phyloP scores from a whole-genome alignment of 2,113 vertebrate species.

The Oncorhynchus nerka region DNA sequence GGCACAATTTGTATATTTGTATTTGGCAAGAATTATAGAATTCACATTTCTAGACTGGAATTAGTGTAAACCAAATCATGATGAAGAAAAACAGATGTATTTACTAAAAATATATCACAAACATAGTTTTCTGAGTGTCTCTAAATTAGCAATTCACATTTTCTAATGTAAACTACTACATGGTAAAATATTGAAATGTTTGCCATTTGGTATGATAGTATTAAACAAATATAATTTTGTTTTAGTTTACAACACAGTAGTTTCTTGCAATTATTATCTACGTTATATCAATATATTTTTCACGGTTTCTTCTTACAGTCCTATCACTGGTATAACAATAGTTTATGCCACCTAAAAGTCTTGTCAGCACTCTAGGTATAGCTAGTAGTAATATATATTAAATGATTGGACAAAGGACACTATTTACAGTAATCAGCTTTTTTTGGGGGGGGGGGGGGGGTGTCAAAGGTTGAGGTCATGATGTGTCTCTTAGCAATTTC shows the following conservation, averaged over 20 bases:
- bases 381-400: conserved; percentile 3
- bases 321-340: background rate
- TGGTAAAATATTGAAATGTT: background rate
- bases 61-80: conserved; percentile 38
- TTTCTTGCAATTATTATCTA: background rate
- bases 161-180: background rate
- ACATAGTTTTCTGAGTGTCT: background rate
- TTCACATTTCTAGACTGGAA: conserved; percentile 21
- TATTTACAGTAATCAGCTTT: conserved; percentile 15
- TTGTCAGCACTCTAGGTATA: background rate
- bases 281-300: background rate
- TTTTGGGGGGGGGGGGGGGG: background rate
- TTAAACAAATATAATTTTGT: background rate
- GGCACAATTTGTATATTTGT: conserved; percentile 44
- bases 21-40: conserved; percentile 44
- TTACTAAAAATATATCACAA: conserved; percentile 34
- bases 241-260: background rate
- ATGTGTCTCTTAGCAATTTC: background rate
- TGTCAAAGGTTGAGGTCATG: conserved; percentile 3
- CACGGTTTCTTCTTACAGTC: background rate
- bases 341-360: background rate
- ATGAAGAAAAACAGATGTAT: conserved; percentile 26
- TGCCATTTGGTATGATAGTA: background rate
- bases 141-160: background rate
- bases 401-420: conserved; percentile 5